Percentiles rank a stretch among this genome's conserved stretches.
phyloP scores from a whole-genome alignment of 2,797 vertebrate genomes.

The Coregonus suidteri region DNA sequence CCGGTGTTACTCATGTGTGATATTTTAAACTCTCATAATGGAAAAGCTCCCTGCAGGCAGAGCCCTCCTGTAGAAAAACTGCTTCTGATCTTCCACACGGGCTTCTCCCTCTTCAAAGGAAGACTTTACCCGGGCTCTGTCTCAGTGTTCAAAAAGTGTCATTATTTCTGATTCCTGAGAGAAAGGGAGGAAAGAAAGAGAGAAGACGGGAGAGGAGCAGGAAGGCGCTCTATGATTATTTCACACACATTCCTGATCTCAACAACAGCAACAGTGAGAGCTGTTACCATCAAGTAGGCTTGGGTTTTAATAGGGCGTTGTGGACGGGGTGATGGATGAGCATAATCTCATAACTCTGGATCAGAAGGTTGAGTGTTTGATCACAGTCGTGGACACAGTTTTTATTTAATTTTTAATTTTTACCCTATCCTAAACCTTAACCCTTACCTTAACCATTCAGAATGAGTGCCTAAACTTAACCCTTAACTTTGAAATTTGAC shows the following conservation, averaged over 20 bases:
- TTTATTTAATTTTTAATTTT: no score
- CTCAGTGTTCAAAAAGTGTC: slow-evolving; percentile 33
- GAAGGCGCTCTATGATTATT: slow-evolving; percentile 36
- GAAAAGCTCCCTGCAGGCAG: slow-evolving; percentile 14
- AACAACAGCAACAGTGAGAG: slow-evolving; percentile 28
- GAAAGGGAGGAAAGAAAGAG: slow-evolving; percentile 11
- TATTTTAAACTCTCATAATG: slow-evolving; percentile 21
- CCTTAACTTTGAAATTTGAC: no score
- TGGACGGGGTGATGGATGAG: no score
- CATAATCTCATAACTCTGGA: no score
- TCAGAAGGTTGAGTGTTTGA: no score
- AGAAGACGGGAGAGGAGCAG: slow-evolving; percentile 10
- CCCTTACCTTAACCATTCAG: no score
- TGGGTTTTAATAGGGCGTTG: no score
- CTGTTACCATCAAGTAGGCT: slow-evolving; percentile 4
- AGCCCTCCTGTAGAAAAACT: slow-evolving; percentile 7
- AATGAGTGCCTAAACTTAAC: no score
- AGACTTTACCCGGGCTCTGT: slow-evolving; percentile 25
- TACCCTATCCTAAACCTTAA: no score
- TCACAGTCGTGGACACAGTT: no score
- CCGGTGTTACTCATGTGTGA: not conserved
- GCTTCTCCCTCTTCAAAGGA: slow-evolving; percentile 33
- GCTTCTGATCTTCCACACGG: slow-evolving; percentile 10
- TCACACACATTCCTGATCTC: slow-evolving; percentile 12
- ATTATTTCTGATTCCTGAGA: slow-evolving; percentile 37